Base-by-base conservation (phyloP, 2,113 vertebrate species). In the Lontra canadensis region DNA sequence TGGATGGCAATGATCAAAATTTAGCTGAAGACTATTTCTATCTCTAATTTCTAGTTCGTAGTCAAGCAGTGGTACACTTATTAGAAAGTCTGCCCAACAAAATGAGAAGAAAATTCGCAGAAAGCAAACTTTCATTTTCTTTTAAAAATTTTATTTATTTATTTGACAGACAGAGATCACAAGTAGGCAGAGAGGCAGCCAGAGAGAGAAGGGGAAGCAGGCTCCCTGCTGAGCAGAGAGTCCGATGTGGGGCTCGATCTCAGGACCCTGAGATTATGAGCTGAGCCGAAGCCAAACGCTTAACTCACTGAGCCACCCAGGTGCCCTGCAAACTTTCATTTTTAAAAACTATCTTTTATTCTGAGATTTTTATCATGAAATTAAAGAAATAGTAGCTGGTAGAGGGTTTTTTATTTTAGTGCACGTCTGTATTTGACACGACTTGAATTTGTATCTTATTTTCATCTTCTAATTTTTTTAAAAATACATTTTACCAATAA, bases 11-110 rank as follows among this genome's bases (percentile, higher is more conserved):
- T 34, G 47, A 81, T 31, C n/a, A 97, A 52, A 79, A 86, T 79
- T 93, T 86, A 29, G 97, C 4, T 57, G 81, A 96, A 96, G 0
- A 69, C 20, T 42, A 18, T 39, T 93, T 94, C 94, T 59, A 78
- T 74, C 11, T 84, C 89, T 7, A 42, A 8, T 65, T 86, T 78
- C 31, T 29, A 42, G 39, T 23, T 74, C 2, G 1, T 59, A 59
- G 57, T 59, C 21, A 59, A 59, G 57, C 57, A 9, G 57, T 59
- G 23, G 21, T 59, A 59, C 3, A 59, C 57, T 10, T 59, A 59
- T 59, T 59, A 59, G 57, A 25, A 59, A 59, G 57, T 59, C 57
- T 25, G 57, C 57, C 57, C 34, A 76, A 23, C 25, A 84, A 42
- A 76, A 85, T 69, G 12, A 34, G 25, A 63, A 34, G 10, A 63